Evolutionary conservation across 2,113 vertebrate genomes (phyloP), one percentile per base, ranked within the genome.

Genomic region (Amphiprion percula): DNA sequence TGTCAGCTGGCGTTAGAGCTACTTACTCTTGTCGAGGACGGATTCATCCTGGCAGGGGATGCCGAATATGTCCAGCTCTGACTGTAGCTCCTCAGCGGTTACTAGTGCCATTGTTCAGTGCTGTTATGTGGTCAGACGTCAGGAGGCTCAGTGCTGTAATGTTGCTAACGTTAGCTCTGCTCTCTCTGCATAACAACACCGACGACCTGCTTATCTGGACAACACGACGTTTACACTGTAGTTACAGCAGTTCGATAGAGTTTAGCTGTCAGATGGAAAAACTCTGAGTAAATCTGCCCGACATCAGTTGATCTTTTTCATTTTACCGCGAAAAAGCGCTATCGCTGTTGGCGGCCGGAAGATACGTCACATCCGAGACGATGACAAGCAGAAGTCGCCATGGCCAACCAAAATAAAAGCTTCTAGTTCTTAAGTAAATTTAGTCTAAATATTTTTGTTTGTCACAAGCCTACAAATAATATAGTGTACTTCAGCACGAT

Each of bases 21-120:
- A 86, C 93, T 94, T 77, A 95, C 95, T 87, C 75, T 93, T 94
- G 10, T 95, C 94, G n/a, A 95, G 85, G 37, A 90, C 64, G 2
- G 79, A 67, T 0, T 95, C 94, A 28, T 94, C 86, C 4, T 79
- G 44, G 47, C 79, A 94, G n/a, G 16, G 0, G 5, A 95, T 68
- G 71, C 44, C 87, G 67, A 95, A 95, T 11, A 91, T 19, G 0
- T 91, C 90, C 64, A 95, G 88, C 80, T 94, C 94, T 7, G 47
- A 37, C 4, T 81, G 87, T 0, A 95, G 64, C 7, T 58, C 85
- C 16, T 94, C 90, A 23, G 79, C 28, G 1, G 68, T 94, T 8
- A 90, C 82, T 0, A 19, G 3, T 2, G 82, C 83, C 95, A 95
- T 95, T 6, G 76, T 70, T 79, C 44, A 24, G 0, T 0, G 0